Base-by-base conservation (phyloP, 2,113 vertebrate genomes). In the Alaudala cheleensis region DNA sequence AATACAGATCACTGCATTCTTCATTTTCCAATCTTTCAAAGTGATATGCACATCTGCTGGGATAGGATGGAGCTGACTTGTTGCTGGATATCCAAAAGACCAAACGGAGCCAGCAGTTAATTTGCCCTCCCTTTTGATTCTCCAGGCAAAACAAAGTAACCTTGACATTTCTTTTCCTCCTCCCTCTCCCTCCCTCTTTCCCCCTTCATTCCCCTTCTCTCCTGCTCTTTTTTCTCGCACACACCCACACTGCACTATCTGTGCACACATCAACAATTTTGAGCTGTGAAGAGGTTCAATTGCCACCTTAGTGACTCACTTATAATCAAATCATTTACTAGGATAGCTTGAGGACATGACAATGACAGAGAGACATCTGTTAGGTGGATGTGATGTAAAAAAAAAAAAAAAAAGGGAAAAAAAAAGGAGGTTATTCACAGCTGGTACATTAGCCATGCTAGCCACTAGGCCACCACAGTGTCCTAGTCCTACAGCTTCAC, bases 351-450 rank as follows among this genome's bases (percentile, higher is more conserved):
- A 98, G 97, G 98, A 98, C 96, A 97, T 96, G 97, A 98, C 98
- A 98, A 91, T 98, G 98, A 98, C 97, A 98, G 97, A 98, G 95
- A 98, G 98, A 98, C 98, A 98, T 98, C 97, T 98, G 98, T 97
- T 98, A 94, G 97, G 94, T 96, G 94, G 95, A 95, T 84, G 80
- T 81, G 89, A 97, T 95, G 23, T 57, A 69, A 81, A 67, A 72
- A 92, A 87, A 39, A 53, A n/a, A 0, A 3, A 65, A 34, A 0
- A 4, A 6, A 0, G 4, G 9, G 7, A 12, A 14, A 34, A 28
- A n/a, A 23, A 81, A 95, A 79, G 8, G 71, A 93, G 94, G 87
- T 95, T 97, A 96, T 97, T 98, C 97, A 97, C 97, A 98, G 98
- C 98, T 98, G 98, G 97, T 97, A 94, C 91, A 96, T 97, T 98